phyloP scores from a whole-genome alignment of 2,113 vertebrate species.

The Arizona elegans region DNA sequence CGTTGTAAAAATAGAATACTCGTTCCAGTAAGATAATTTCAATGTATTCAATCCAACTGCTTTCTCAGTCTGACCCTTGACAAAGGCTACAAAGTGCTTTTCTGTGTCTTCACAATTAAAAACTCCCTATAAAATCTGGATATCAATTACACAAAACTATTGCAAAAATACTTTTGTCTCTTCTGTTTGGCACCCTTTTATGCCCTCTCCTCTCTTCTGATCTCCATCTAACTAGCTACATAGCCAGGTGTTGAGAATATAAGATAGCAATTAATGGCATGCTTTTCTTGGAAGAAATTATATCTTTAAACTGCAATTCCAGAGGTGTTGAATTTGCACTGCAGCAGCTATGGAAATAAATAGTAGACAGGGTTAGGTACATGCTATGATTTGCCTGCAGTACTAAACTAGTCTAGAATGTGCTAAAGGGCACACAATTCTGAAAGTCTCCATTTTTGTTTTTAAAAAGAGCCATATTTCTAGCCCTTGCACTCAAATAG shows the following conservation, averaged over 20 bases:
- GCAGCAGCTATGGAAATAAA: not conserved
- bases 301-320: not conserved
- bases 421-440: not conserved
- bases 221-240: not conserved
- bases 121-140: not conserved
- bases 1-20: not conserved
- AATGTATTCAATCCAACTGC: not conserved
- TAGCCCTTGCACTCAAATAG: not conserved
- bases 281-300: not conserved
- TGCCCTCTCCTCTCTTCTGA: not conserved
- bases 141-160: slow-evolving; percentile 39
- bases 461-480: not conserved
- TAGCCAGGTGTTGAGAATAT: slow-evolving; percentile 4
- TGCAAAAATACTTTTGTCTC: slow-evolving; percentile 2
- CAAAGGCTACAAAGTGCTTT: not conserved
- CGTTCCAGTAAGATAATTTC: not conserved
- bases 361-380: not conserved
- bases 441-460: not conserved
- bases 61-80: not conserved
- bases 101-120: slow-evolving; percentile 27
- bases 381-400: not conserved
- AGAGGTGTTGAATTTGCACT: not conserved
- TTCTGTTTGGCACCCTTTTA: not conserved
- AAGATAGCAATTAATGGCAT: not conserved
- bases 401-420: not conserved